Conservation (phyloP, 2,113 vertebrate genomes). For the Lipophrys pholis region DNA sequence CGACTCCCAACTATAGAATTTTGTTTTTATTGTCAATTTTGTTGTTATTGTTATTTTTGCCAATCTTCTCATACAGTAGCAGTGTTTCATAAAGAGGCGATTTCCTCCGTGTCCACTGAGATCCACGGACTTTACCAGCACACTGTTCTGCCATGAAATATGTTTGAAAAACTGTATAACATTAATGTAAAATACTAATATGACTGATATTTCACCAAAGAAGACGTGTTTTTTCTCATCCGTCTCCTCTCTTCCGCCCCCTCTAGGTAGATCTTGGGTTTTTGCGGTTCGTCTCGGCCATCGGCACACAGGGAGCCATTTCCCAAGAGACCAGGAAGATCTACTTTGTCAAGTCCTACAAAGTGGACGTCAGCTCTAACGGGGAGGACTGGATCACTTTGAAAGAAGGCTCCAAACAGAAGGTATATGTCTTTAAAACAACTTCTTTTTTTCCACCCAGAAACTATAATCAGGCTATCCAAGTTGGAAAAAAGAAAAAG, state of each 20-base stretch:
- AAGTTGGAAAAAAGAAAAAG: neutral
- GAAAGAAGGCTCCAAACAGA: slow-evolving; percentile 93
- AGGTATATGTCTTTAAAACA: slow-evolving; percentile 74
- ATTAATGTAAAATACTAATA: no score
- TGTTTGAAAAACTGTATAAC: no score
- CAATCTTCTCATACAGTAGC: no score
- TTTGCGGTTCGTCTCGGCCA: slow-evolving; percentile 92
- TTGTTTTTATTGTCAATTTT: no score
- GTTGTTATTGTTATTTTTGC: no score
- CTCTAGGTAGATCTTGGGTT: slow-evolving; percentile 94
- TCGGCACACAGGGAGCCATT: slow-evolving; percentile 95
- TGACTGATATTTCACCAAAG: no score
- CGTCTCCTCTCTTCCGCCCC: slow-evolving; percentile 1
- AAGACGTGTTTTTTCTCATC: neutral
- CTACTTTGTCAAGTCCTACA: slow-evolving; percentile 93
- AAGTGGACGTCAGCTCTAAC: slow-evolving; percentile 95
- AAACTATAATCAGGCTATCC: neutral
- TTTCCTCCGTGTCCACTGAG: no score
- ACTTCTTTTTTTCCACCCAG: no score
- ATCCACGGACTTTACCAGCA: no score
- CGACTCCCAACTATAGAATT: no score
- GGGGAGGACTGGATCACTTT: slow-evolving; percentile 98
- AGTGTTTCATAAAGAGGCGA: no score
- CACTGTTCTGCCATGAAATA: no score
- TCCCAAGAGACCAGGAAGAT: slow-evolving; percentile 93